Conservation (phyloP, 2,113 vertebrate genomes). For the Alouatta palliata region DNA sequence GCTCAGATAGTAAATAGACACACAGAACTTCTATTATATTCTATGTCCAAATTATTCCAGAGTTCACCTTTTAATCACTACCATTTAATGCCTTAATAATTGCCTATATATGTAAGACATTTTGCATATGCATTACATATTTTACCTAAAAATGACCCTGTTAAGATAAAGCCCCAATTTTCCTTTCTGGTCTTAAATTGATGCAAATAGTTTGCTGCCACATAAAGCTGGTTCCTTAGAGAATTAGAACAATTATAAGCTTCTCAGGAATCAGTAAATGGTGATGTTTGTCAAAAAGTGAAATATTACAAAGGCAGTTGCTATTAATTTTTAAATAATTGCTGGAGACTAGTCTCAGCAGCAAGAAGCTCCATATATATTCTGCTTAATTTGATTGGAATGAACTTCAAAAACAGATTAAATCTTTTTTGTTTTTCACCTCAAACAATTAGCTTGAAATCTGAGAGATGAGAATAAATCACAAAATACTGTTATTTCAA, state of each 20-base stretch:
- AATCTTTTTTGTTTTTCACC: conserved; percentile 62
- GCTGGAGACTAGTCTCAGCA: not conserved
- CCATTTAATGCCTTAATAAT: not conserved
- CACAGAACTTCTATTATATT: not conserved
- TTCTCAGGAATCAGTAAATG: conserved; percentile 47
- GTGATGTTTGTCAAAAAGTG: conserved; percentile 60
- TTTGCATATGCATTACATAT: not conserved
- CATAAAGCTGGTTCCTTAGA: not conserved
- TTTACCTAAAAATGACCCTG: not conserved
- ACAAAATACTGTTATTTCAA: conserved; percentile 62
- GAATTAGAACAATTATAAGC: conserved; percentile 36
- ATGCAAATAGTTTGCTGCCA: not conserved
- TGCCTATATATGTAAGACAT: not conserved
- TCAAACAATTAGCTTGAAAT: conserved; percentile 70
- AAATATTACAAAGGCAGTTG: conserved; percentile 47
- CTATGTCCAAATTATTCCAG: not conserved
- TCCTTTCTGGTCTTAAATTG: conserved; percentile 33
- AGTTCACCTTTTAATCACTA: not conserved
- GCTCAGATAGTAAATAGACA: not conserved
- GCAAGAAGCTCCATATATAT: conserved; percentile 52
- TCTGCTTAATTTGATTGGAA: conserved; percentile 66
- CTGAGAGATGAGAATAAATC: conserved; percentile 57
- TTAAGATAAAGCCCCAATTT: conserved; percentile 8
- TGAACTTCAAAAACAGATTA: conserved; percentile 76
- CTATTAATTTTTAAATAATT: conserved; percentile 74